Base-by-base conservation (phyloP, 1,140 invertebrate genomes). In the Papilio polyxenes region DNA sequence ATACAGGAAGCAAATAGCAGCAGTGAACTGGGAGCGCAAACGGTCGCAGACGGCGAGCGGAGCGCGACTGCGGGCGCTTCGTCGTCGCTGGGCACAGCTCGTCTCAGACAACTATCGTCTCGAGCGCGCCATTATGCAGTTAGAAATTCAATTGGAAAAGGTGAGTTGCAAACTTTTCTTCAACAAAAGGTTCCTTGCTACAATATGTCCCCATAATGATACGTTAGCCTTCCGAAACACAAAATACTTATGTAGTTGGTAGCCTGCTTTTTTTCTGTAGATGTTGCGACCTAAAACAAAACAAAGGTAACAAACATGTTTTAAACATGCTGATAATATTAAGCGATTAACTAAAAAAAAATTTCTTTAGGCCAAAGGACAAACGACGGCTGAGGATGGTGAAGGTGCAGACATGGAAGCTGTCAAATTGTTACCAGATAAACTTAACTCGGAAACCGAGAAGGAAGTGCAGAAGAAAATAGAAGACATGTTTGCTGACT, bases 71-170 rank as follows among this genome's bases (percentile, higher is more conserved):
- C 95, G 96, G 69, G 96, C 96, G 23, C 92, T 98, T 9, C 97
- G 98, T 87, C 95, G 97, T 0, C 97, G 97, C 83, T 99, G 99
- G 99, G 98, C 99, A 10, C 97, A 98, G 62, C 96, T 99, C 51
- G 98, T 99, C 0, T 98, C 98, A 23, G 99, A 99, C 92, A 99
- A 99, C 95, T 99, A 99, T 94, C 98, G 99, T 92, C 97, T 98
- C 49, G 97, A 98, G 92, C 96, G 97, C 82, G 97, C 97, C 48
- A 89, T 94, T 74, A 91, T 90, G 89, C 91, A 92, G 82, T 85
- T 93, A 0, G 91, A 93, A 82, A 89, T 88, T 85, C 92, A 94
- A 44, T 79, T 93, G 13, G 90, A 93, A 69, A 93, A 94, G 90
- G 93, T 94, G 85, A 74, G 9, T 6, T 48, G 11, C 48, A 11